These are phyloP conservation scores for Tribolium freemani DNA, from an alignment of 2,888 invertebrate species.

Conservation along the genomic window DNA sequence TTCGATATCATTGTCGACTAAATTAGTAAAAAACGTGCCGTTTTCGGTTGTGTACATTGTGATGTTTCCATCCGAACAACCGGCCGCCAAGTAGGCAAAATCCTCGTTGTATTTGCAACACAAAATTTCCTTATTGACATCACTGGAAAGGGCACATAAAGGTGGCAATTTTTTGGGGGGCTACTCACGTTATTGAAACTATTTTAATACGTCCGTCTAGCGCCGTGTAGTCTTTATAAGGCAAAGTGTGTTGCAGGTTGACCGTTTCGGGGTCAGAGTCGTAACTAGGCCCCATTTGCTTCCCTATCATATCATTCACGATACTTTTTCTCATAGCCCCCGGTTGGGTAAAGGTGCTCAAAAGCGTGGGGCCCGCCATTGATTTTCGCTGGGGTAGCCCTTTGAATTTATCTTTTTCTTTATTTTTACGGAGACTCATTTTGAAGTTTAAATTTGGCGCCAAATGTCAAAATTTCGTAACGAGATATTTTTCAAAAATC, in stretches of 20 bases:
- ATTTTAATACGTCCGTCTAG: conserved; percentile 56
- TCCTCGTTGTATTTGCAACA: conserved; percentile 76
- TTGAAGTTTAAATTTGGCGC: conserved; percentile 39
- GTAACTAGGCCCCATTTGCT: background rate
- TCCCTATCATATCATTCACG: background rate
- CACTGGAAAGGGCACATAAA: conserved; percentile 44
- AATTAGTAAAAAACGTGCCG: conserved; percentile 68
- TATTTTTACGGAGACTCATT: conserved; percentile 13
- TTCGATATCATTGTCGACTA: conserved; percentile 68
- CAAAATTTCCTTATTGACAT: conserved; percentile 66
- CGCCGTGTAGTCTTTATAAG: conserved; percentile 52
- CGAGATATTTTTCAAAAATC: conserved; percentile 24
- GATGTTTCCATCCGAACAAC: conserved; percentile 74
- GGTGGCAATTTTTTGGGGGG: background rate
- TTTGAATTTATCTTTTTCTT: conserved; percentile 6
- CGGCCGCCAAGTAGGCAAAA: conserved; percentile 73
- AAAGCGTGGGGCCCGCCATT: conserved; percentile 39
- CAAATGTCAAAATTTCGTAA: conserved; percentile 31
- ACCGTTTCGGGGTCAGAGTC: background rate
- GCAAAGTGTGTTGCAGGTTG: background rate
- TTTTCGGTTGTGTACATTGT: conserved; percentile 71
- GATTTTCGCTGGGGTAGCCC: conserved; percentile 31
- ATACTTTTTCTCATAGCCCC: conserved; percentile 31
- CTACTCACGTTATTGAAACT: conserved; percentile 54
- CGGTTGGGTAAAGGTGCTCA: conserved; percentile 24